Conservation (phyloP, 2,888 invertebrate genomes). For the Desoria tigrina region DNA sequence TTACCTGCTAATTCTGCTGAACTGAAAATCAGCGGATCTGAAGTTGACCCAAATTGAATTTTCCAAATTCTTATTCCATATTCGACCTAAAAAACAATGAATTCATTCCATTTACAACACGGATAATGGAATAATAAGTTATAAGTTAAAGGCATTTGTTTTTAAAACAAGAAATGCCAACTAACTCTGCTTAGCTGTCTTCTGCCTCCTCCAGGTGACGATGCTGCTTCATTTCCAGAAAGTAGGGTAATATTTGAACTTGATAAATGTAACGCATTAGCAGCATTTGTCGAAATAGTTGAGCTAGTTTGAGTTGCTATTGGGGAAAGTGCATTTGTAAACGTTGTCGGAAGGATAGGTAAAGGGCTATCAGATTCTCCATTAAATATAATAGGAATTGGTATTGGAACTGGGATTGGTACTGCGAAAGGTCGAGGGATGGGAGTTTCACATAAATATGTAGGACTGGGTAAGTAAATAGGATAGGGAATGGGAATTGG, state of each 20-base stretch:
- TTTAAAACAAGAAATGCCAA: too few species aligned
- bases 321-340: too few species aligned
- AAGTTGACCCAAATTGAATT: constrained; percentile 42
- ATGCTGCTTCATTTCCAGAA: not conserved
- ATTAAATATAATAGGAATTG: constrained; percentile 48
- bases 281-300: too few species aligned
- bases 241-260: not conserved
- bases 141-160: not conserved
- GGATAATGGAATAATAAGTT: too few species aligned
- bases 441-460: constrained; percentile 41
- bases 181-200: not conserved
- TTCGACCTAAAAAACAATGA: constrained; percentile 39
- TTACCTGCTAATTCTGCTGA: constrained; percentile 35
- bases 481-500: constrained; percentile 47
- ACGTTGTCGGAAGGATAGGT: too few species aligned
- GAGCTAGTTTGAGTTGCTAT: too few species aligned
- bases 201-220: constrained; percentile 38
- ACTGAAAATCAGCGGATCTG: constrained; percentile 33
- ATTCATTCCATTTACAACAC: too few species aligned
- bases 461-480: constrained; percentile 45
- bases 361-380: too few species aligned
- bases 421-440: constrained; percentile 46
- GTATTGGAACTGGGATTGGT: constrained; percentile 58
- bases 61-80: constrained; percentile 47
- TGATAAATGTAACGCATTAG: not conserved